Percentiles rank a stretch among this genome's conserved stretches.
Evolutionary conservation across 2,113 vertebrate species (phyloP).

Genomic region (Carassius carassius): DNA sequence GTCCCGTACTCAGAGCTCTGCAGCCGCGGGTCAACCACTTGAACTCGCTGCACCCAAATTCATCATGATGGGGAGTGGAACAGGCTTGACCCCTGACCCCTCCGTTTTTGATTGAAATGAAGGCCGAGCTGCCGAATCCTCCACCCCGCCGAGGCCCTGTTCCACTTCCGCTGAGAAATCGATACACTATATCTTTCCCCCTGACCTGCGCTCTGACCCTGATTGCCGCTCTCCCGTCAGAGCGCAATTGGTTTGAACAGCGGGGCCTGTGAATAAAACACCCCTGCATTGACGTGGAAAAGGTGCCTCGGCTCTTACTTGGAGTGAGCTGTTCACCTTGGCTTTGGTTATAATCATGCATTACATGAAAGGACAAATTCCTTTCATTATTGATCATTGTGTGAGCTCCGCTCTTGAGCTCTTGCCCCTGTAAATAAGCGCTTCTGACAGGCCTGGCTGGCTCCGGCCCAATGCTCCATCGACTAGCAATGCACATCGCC

Average conservation of each 20-base stretch:
- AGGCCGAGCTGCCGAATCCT: conserved; percentile 64
- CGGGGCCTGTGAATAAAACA: conserved; percentile 78
- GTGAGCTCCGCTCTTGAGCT: conserved; percentile 38
- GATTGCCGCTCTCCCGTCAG: conserved; percentile 86
- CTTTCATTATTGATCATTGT: conserved; percentile 76
- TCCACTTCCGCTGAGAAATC: conserved; percentile 87
- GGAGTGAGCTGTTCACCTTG: conserved; percentile 71
- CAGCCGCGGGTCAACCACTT: conserved; percentile 79
- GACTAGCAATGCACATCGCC: conserved; percentile 36
- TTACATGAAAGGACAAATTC: conserved; percentile 76
- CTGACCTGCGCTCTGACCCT: conserved; percentile 87
- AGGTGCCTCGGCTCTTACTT: conserved; percentile 72
- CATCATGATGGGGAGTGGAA: conserved; percentile 86
- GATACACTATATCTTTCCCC: conserved; percentile 91
- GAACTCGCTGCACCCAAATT: conserved; percentile 82
- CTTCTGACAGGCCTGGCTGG: conserved; percentile 49
- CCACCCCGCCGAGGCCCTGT: conserved; percentile 69
- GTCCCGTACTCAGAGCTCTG: conserved; percentile 65
- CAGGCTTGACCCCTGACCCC: conserved; percentile 78
- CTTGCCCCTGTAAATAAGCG: conserved; percentile 54
- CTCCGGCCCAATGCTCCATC: conserved; percentile 40
- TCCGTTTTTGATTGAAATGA: conserved; percentile 83
- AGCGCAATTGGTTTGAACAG: conserved; percentile 90
- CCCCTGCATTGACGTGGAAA: conserved; percentile 79
- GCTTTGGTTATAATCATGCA: conserved; percentile 84